Evolutionary conservation across 2,888 invertebrate species (phyloP), one percentile per base, ranked within the genome.

Genomic region (Ichneumon xanthorius): DNA sequence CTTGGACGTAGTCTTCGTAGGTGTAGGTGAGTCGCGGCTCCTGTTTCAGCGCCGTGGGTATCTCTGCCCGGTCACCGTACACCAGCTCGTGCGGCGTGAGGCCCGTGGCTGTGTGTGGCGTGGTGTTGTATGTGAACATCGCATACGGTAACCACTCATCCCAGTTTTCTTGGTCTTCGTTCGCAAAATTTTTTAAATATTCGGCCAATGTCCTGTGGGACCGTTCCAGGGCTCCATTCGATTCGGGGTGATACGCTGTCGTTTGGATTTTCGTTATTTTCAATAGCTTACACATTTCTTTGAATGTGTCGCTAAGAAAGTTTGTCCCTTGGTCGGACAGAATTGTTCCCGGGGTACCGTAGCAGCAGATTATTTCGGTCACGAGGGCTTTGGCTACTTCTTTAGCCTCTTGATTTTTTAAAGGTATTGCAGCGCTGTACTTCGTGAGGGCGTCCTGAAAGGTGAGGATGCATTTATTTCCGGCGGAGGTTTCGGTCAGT

Each of bases 381-480:
- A 37, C 37, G 37, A 37, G 37, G 0, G 37, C 37, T 37, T 37
- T 37, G 37, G 37, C 7, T 37, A 37, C 30, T 37, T 37, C 37
- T 0, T 7, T 37, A 0, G 37, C 37, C 6, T 7, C 75, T 22
- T 86, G 86, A 22, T n/a, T 87, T 82, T 9, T 78, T 53, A 6
- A 87, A 0, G 88, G 53, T 22, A 73, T 26, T 0, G 76, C 80
- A 45, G 73, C 68, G n/a, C n/a, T n/a, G n/a, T n/a, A n/a, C n/a
- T n/a, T n/a, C n/a, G n/a, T n/a, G n/a, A n/a, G n/a, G n/a, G n/a
- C n/a, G n/a, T n/a, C n/a, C n/a, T n/a, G n/a, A n/a, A n/a, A n/a
- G 2, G 88, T 88, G 5, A 89, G 33, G 9, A 89, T 82, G 45
- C 85, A 88, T 53, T 48, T 71, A 40, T 86, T 85, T 5, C 88